Evolutionary conservation across 2,797 vertebrate genomes (phyloP), one percentile per base, ranked within the genome.

Genomic region (Telmatherina bonti): DNA sequence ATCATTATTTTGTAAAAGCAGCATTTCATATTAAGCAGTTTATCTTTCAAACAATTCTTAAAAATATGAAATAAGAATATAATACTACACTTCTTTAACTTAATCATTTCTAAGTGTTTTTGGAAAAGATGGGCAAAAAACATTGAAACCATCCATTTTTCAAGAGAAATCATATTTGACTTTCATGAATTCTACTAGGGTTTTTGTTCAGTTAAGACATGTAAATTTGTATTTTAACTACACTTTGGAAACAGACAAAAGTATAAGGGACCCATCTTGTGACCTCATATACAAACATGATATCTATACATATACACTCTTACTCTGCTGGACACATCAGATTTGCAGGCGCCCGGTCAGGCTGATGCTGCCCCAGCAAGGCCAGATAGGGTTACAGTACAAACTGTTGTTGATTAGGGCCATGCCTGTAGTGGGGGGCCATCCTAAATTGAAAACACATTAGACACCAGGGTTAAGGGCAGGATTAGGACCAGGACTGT

Each of bases 381-480:
- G 89, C 36, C 85, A 86, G 87, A 88, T 95, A 90, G 82, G 87
- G 91, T 95, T 95, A 93, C 95, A 93, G 89, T 91, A 85, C 91
- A 93, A 93, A 94, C 93, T 94, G 93, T 93, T 95, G 94, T 94
- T 95, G 93, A 95, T 95, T 95, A 95, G 85, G 85, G 82, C 83
- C 69, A 56, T 77, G 88, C 88, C 83, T 91, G 85, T 86, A 83
- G 86, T 77, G 79, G 89, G 90, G 88, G 89, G 88, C 91, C 91
- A 86, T 91, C 91, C 86, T 87, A 94, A 95, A 95, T 95, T 94
- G 93, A 93, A 95, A 94, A 94, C 94, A 95, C 91, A 93, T 94
- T 94, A 94, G 89, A 74, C 58, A 45, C 55, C 67, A 62, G 85
- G 89, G 91, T 87, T 89, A 86, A 84, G 91, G 88, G 76, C 83